Percentiles rank a stretch among this genome's conserved stretches.
Evolutionary conservation across 1,140 invertebrate genomes (phyloP).

Genomic region (Apis cerana): DNA sequence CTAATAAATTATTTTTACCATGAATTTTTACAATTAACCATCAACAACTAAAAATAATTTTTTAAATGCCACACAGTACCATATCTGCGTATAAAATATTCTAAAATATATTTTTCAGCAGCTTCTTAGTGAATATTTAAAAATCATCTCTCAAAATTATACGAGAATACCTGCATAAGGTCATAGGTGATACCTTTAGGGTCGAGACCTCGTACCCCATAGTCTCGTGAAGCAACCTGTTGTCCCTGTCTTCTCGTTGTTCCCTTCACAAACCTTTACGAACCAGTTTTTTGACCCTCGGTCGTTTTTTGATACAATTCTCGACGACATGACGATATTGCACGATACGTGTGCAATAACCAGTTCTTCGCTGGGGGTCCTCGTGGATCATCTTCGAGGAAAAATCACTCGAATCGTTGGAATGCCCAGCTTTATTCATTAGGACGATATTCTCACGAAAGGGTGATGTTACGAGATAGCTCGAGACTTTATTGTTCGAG

Average conservation of each 20-base stretch:
- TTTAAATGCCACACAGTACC: too few species aligned
- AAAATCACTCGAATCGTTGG: conserved; percentile 4
- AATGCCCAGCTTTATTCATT: conserved; percentile 72
- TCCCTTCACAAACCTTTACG: conserved; percentile 38
- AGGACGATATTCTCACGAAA: conserved; percentile 67
- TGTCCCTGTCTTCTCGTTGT: conserved; percentile 28
- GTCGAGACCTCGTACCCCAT: conserved; percentile 61
- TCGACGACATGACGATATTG: neutral
- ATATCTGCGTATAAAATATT: too few species aligned
- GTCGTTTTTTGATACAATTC: neutral
- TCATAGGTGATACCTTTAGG: conserved; percentile 67
- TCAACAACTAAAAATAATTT: too few species aligned
- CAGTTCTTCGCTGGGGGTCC: conserved; percentile 69
- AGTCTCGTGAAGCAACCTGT: conserved; percentile 62
- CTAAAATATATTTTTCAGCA: too few species aligned
- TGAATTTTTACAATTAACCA: too few species aligned
- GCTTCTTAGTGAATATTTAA: neutral
- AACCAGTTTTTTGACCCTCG: conserved; percentile 48
- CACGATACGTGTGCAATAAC: conserved; percentile 58
- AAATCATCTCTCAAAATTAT: neutral
- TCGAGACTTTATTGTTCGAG: conserved; percentile 3
- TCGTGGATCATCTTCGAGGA: neutral
- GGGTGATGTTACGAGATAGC: conserved; percentile 6
- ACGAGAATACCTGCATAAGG: conserved; percentile 60
- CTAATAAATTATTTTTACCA: too few species aligned